Percentiles rank a stretch among this genome's conserved stretches.
Evolutionary conservation across 2,113 vertebrate species (phyloP).

Genomic region (Corapipo altera): DNA sequence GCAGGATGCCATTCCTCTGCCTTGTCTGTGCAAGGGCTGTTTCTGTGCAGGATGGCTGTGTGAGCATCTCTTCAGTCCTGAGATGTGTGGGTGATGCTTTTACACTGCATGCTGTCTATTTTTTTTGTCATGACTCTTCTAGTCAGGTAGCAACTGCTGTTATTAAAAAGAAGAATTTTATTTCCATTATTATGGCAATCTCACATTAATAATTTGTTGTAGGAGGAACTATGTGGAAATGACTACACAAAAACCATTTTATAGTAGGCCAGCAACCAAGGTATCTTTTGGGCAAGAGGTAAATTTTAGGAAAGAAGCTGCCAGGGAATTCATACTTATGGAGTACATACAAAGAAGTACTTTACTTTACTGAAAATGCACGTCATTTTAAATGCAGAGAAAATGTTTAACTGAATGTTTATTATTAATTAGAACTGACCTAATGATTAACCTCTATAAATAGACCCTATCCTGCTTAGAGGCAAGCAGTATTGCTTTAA

Average conservation of each 20-base stretch:
- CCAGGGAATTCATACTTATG: background rate
- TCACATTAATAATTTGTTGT: background rate
- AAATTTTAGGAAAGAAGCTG: background rate
- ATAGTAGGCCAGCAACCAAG: background rate
- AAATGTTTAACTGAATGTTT: constrained; percentile 18
- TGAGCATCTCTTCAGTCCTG: background rate
- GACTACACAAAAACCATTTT: background rate
- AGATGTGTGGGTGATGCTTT: background rate
- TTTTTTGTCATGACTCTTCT: background rate
- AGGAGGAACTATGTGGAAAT: background rate
- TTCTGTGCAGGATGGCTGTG: background rate
- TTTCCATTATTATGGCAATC: background rate
- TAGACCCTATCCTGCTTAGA: background rate
- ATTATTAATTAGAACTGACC: constrained; percentile 23
- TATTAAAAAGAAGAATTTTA: background rate
- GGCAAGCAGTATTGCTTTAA: background rate
- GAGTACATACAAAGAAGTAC: background rate
- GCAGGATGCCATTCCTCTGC: background rate
- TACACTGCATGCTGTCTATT: background rate
- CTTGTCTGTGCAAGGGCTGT: background rate
- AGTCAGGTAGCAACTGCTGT: background rate
- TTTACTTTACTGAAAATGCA: constrained; percentile 4
- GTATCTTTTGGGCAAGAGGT: background rate
- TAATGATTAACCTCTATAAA: constrained; percentile 48
- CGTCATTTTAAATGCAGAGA: background rate